A percentile compares a stretch with the other conserved stretches of the same genome.
Evolutionary conservation across 2,797 vertebrate species (phyloP).

Genomic region (Typhlichthys subterraneus): DNA sequence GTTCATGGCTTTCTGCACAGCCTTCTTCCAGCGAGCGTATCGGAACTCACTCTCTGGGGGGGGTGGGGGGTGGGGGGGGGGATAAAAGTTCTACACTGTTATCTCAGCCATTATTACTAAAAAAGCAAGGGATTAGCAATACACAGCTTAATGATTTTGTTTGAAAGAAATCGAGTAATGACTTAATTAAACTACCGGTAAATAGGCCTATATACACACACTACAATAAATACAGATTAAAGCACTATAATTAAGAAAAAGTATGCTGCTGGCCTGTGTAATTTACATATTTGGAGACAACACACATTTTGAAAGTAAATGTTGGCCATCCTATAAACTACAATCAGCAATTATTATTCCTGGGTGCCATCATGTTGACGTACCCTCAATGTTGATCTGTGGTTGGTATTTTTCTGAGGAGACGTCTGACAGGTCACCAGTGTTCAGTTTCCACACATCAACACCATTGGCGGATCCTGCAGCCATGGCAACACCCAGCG

Average conservation of each 20-base stretch:
- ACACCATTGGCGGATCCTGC: slow-evolving; percentile 91
- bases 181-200: too few relatives aligned
- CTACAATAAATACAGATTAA: too few relatives aligned
- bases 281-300: too few relatives aligned
- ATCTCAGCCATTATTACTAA: too few relatives aligned
- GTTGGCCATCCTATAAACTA: neutral
- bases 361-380: slow-evolving; percentile 3
- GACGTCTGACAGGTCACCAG: slow-evolving; percentile 77
- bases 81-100: neutral
- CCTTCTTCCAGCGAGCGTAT: slow-evolving; percentile 92
- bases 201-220: too few relatives aligned
- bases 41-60: slow-evolving; percentile 83
- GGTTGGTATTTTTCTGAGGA: slow-evolving; percentile 85
- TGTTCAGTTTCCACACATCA: slow-evolving; percentile 84
- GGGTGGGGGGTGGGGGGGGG: too few relatives aligned
- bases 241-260: too few relatives aligned
- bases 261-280: too few relatives aligned
- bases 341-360: neutral
- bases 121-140: neutral
- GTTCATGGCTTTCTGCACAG: slow-evolving; percentile 89
- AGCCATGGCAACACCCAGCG: slow-evolving; percentile 91
- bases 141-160: too few relatives aligned
- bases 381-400: slow-evolving; percentile 88
- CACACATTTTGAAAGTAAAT: too few relatives aligned
- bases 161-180: too few relatives aligned